phyloP scores from a whole-genome alignment of 2,113 vertebrate species.

The Tenrec ecaudatus region DNA sequence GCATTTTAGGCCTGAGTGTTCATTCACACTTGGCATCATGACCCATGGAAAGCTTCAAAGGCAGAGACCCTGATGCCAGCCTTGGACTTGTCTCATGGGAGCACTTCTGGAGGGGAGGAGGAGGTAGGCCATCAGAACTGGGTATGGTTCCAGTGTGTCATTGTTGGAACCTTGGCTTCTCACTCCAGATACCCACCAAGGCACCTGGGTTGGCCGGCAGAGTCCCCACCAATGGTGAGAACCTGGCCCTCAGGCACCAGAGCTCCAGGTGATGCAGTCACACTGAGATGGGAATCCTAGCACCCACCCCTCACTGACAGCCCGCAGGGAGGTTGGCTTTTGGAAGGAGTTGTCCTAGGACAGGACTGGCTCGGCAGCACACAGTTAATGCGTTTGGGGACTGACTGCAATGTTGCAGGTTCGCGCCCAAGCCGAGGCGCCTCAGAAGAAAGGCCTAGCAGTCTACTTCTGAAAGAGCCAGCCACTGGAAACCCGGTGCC shows the following conservation, averaged over 20 bases:
- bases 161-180: background rate
- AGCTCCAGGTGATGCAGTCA: background rate
- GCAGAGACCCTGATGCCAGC: accelerated
- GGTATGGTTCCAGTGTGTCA: background rate
- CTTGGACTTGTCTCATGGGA: background rate
- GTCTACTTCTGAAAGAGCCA: background rate
- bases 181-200: background rate
- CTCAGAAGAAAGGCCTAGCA: background rate
- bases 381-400: background rate
- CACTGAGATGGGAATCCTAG: background rate
- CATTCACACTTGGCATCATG: background rate
- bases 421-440: background rate
- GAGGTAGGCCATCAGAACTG: background rate
- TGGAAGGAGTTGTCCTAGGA: background rate
- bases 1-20: background rate
- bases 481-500: background rate
- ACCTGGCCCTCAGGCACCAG: background rate
- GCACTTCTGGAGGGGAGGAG: background rate
- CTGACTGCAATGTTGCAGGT: background rate
- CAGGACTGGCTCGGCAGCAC: background rate
- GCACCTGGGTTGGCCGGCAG: background rate
- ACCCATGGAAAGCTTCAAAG: background rate
- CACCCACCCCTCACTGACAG: background rate
- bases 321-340: background rate
- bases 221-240: background rate